Evolutionary conservation across 2,797 vertebrate species (phyloP).

Genomic region (Sebastes iracundus): DNA sequence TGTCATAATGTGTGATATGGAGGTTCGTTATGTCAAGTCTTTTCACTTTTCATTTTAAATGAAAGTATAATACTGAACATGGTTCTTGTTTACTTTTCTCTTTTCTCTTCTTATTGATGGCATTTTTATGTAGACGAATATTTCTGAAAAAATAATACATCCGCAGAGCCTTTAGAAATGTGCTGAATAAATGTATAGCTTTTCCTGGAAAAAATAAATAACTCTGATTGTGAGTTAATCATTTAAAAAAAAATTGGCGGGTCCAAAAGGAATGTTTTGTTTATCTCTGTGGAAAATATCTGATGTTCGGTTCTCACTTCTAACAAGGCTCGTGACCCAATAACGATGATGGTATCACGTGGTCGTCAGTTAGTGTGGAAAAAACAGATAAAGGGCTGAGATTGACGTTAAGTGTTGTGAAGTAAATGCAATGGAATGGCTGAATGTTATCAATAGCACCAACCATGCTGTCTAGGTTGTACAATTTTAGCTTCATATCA

Average conservation of each 20-base stretch:
- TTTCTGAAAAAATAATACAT: neutral
- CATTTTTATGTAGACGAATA: neutral
- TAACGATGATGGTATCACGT: too few relatives aligned
- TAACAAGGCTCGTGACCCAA: too few relatives aligned
- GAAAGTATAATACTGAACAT: neutral
- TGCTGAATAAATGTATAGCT: neutral
- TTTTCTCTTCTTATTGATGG: neutral
- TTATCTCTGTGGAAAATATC: too few relatives aligned
- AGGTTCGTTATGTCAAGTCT: neutral
- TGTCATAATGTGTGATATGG: conserved; percentile 5
- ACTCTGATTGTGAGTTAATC: neutral
- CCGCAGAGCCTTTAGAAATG: neutral
- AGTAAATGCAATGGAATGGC: neutral
- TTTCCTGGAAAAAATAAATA: neutral
- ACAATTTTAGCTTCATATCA: neutral
- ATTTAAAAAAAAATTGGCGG: neutral
- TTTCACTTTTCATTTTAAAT: conserved; percentile 18
- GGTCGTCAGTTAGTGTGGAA: too few relatives aligned
- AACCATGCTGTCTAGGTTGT: neutral
- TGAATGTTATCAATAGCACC: neutral
- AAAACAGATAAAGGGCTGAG: too few relatives aligned
- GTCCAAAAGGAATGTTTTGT: neutral
- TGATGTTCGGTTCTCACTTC: too few relatives aligned
- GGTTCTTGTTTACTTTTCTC: neutral
- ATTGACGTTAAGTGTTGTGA: too few relatives aligned